A percentile compares a stretch with the other conserved stretches of the same genome.
phyloP scores from a whole-genome alignment of 2,113 vertebrate species.

The Pipa parva region DNA sequence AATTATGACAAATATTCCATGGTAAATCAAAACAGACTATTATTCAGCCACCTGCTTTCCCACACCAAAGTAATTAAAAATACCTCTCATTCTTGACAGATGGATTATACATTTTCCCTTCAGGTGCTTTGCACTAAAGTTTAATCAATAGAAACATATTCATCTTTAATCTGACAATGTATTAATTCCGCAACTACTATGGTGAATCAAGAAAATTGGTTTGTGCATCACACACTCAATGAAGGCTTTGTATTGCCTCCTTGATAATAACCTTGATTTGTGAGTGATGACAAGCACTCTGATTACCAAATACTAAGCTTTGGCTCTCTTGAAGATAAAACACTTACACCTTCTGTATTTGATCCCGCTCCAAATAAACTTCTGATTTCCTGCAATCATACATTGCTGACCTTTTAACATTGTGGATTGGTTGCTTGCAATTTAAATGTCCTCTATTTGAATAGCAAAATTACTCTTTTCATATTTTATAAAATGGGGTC shows the following conservation, averaged over 20 bases:
- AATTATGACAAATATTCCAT: neutral
- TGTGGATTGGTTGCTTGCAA: neutral
- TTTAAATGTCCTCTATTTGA: neutral
- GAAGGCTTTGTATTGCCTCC: constrained; percentile 34
- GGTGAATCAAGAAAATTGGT: constrained; percentile 35
- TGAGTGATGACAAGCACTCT: constrained; percentile 27
- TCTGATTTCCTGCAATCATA: neutral
- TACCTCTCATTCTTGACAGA: constrained; percentile 21
- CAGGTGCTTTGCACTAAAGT: constrained; percentile 27
- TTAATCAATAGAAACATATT: constrained; percentile 41
- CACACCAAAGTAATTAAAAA: constrained; percentile 27
- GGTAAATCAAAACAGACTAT: neutral
- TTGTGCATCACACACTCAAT: constrained; percentile 22
- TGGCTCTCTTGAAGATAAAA: constrained; percentile 19
- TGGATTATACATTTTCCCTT: constrained; percentile 12
- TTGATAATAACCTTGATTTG: constrained; percentile 25
- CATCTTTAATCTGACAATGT: constrained; percentile 41
- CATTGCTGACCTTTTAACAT: neutral
- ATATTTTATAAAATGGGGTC: too few relatives aligned
- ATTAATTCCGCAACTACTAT: constrained; percentile 35
- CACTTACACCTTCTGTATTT: constrained; percentile 5
- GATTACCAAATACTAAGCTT: constrained; percentile 16
- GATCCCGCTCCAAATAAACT: constrained; percentile 6
- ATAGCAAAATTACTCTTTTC: neutral
- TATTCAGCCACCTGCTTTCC: constrained; percentile 22